phyloP scores from a whole-genome alignment of 1,140 invertebrate genomes.

The Charaxes varanes region DNA sequence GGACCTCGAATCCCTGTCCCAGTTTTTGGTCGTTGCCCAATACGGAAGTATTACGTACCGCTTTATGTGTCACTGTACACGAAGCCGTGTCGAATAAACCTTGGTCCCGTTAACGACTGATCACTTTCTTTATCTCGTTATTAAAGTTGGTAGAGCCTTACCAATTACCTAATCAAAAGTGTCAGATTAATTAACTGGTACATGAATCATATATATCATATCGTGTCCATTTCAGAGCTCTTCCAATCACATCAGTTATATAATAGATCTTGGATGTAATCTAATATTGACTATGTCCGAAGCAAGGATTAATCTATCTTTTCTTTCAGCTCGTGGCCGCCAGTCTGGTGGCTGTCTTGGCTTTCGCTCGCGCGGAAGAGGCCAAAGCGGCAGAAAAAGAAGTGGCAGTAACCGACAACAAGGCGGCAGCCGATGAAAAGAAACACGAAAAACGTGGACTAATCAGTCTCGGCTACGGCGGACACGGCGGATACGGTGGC shows the following conservation, averaged over 20 bases:
- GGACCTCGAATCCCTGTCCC: conserved; percentile 35
- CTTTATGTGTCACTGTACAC: neutral
- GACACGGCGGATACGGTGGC: conserved; percentile 31
- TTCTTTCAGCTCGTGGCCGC: conserved; percentile 68
- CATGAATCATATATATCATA: conserved; percentile 8
- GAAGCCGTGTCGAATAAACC: no score
- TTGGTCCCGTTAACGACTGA: conserved; percentile 10
- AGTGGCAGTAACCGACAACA: conserved; percentile 64
- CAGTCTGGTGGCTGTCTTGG: conserved; percentile 75
- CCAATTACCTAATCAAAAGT: conserved; percentile 11
- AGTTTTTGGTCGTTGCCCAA: conserved; percentile 39
- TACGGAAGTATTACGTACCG: conserved; percentile 32
- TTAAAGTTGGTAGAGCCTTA: conserved; percentile 2
- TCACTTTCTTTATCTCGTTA: conserved; percentile 12
- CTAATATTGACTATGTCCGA: neutral
- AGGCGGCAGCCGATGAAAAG: conserved; percentile 74
- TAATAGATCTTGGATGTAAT: no score
- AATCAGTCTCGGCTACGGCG: conserved; percentile 70
- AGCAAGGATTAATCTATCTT: conserved; percentile 4
- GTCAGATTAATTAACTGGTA: conserved; percentile 7
- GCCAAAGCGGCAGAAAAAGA: conserved; percentile 74
- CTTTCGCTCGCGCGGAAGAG: conserved; percentile 68
- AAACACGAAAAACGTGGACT: conserved; percentile 84
- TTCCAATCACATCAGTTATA: no score
- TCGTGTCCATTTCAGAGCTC: no score